Evolutionary conservation across 2,797 vertebrate genomes (phyloP).

Genomic region (Uromys caudimaculatus): DNA sequence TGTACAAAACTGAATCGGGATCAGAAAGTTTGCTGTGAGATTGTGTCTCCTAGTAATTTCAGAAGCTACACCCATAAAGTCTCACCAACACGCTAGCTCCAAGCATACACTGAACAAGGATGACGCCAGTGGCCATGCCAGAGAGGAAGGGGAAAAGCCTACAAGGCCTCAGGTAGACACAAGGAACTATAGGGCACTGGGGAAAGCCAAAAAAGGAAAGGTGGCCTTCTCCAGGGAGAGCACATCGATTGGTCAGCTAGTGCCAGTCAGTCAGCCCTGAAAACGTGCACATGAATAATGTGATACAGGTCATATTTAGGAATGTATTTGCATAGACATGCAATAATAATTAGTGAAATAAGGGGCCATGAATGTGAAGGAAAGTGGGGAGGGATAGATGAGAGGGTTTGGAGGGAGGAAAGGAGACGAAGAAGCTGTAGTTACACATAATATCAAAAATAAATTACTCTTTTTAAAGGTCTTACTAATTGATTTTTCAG

Average conservation of each 20-base stretch:
- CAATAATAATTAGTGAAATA: not conserved
- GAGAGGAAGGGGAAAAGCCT: not conserved
- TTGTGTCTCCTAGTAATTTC: not conserved
- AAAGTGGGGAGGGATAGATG: no score
- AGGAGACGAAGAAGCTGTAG: no score
- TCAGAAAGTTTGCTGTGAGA: not conserved
- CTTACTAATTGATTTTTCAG: not conserved
- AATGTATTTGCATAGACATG: not conserved
- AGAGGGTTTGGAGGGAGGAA: not conserved
- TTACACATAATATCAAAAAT: not conserved
- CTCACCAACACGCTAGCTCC: not conserved
- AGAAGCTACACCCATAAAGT: not conserved
- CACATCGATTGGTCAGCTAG: not conserved
- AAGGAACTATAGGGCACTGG: not conserved
- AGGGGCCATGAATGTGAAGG: not conserved
- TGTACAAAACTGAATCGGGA: not conserved
- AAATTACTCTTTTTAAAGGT: not conserved
- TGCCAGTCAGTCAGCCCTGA: not conserved
- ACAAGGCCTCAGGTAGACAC: not conserved
- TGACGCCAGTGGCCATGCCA: not conserved
- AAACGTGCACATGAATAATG: not conserved
- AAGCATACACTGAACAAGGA: not conserved
- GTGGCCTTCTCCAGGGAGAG: not conserved
- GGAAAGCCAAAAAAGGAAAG: not conserved
- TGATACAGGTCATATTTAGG: not conserved